These are phyloP conservation scores for Pseudopipra pipra DNA, from an alignment of 2,113 vertebrate genomes.

Conservation along the genomic window DNA sequence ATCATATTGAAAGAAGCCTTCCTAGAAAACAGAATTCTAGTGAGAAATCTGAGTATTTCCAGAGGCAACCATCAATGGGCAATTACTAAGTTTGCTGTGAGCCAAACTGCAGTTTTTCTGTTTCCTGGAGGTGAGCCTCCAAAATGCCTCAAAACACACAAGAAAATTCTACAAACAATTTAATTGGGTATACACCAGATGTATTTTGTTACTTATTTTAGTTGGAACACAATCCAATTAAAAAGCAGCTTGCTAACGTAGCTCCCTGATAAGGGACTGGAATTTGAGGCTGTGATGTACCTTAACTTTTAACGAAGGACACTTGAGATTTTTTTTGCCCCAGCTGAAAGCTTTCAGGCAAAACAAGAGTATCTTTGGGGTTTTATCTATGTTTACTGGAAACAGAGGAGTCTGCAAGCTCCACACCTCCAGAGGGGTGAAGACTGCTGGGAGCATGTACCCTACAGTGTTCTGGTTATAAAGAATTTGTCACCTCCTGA, in stretches of 20 bases:
- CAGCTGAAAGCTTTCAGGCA: neutral
- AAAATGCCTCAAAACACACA: neutral
- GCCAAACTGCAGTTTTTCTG: neutral
- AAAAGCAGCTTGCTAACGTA: neutral
- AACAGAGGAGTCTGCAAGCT: neutral
- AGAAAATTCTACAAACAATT: neutral
- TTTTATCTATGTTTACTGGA: neutral
- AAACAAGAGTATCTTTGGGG: neutral
- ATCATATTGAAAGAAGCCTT: neutral
- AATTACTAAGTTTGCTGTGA: neutral
- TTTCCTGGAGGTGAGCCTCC: neutral
- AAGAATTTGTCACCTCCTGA: neutral
- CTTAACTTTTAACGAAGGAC: neutral
- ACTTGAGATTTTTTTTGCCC: too few relatives aligned
- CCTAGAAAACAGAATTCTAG: slow-evolving; percentile 9
- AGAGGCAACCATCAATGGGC: neutral
- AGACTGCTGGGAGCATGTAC: neutral
- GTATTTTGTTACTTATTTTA: neutral
- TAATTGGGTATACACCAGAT: neutral
- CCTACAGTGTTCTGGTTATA: neutral
- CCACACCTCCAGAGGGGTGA: neutral
- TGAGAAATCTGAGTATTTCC: neutral
- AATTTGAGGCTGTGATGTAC: neutral
- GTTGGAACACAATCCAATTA: neutral
- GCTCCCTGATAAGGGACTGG: neutral